A percentile compares a stretch with the other conserved stretches of the same genome.
Evolutionary conservation across 1,140 invertebrate species (phyloP).

Genomic region (Euura lappo): DNA sequence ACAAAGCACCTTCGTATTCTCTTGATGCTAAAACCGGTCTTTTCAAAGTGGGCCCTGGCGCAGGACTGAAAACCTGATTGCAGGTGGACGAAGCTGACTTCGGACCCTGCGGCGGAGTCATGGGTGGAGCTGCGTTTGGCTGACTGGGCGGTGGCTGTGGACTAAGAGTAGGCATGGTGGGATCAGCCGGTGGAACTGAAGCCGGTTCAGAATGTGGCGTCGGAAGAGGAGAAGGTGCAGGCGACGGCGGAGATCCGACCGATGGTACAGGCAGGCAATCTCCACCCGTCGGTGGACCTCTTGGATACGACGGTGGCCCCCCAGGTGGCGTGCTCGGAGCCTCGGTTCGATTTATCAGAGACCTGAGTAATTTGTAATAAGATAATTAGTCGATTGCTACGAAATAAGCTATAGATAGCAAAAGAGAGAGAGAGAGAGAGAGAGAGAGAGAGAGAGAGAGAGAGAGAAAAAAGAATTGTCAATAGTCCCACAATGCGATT

Average conservation of each 20-base stretch:
- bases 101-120: slow-evolving; percentile 57
- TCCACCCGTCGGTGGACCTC: slow-evolving; percentile 63
- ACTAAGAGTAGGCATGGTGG: slow-evolving; percentile 76
- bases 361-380: slow-evolving; percentile 30
- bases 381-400: neutral
- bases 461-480: neutral
- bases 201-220: slow-evolving; percentile 77
- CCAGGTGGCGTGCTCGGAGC: slow-evolving; percentile 64
- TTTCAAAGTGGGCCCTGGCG: slow-evolving; percentile 57
- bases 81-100: slow-evolving; percentile 57
- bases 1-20: slow-evolving; percentile 75
- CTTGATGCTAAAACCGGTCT: slow-evolving; percentile 75
- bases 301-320: slow-evolving; percentile 69
- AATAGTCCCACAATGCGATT: neutral
- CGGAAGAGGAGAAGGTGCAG: slow-evolving; percentile 78
- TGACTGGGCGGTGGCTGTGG: slow-evolving; percentile 54
- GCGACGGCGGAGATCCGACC: slow-evolving; percentile 76
- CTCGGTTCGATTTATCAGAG: slow-evolving; percentile 45
- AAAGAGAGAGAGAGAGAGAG: neutral
- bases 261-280: slow-evolving; percentile 70
- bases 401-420: neutral
- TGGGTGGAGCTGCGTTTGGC: slow-evolving; percentile 61
- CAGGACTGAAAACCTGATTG: slow-evolving; percentile 64
- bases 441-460: neutral
- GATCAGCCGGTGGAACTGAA: slow-evolving; percentile 75